A percentile compares a stretch with the other conserved stretches of the same genome.
Conservation (phyloP, 2,797 vertebrate genomes). For the Leucoraja ocellata region DNA sequence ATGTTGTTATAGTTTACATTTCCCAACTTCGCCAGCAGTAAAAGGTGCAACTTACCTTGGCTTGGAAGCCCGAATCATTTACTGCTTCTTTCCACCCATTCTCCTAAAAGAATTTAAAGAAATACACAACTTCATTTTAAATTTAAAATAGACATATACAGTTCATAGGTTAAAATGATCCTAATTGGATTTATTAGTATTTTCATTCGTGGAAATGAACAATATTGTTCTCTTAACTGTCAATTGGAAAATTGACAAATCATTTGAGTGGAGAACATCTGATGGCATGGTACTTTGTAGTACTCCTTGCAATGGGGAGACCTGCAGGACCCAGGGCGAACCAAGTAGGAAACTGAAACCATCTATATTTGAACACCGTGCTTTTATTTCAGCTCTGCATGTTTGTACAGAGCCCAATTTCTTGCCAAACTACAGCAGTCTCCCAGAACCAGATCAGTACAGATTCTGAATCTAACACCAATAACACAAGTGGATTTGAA, state of each 20-base stretch:
- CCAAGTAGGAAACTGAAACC: background rate
- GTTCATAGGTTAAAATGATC: background rate
- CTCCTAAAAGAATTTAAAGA: constrained; percentile 65
- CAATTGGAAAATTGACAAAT: too few species aligned
- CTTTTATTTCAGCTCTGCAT: background rate
- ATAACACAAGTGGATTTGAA: background rate
- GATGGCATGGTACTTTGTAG: too few species aligned
- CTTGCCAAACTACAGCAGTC: background rate
- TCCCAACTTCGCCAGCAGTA: background rate
- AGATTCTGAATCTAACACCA: background rate
- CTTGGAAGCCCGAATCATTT: constrained; percentile 85
- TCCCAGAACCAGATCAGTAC: background rate
- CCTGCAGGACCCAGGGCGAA: too few species aligned
- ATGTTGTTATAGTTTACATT: background rate
- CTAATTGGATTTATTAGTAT: too few species aligned
- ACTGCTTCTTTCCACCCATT: constrained; percentile 84
- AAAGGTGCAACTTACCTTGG: constrained; percentile 67
- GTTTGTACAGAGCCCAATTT: too few species aligned
- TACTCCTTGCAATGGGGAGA: too few species aligned
- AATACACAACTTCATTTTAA: background rate
- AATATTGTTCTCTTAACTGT: too few species aligned
- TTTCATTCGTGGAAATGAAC: too few species aligned
- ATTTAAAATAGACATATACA: background rate
- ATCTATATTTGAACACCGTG: background rate
- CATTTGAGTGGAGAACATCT: too few species aligned